These are phyloP conservation scores for Dioctria rufipes DNA, from an alignment of 2,888 invertebrate genomes.

Conservation along the genomic window DNA sequence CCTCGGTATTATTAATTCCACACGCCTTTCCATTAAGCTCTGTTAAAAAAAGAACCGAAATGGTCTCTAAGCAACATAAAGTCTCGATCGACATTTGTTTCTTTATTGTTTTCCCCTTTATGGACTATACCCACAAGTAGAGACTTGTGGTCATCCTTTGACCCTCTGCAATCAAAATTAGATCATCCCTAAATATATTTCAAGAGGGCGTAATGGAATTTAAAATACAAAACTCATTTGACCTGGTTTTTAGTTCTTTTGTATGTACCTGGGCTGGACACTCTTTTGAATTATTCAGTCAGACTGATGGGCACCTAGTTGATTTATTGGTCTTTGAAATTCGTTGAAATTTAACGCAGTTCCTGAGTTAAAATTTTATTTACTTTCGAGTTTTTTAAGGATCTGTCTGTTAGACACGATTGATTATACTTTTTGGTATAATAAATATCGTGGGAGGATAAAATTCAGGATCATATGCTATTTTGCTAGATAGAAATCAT, in stretches of 20 bases:
- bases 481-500: too few relatives aligned
- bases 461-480: not conserved
- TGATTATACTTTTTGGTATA: not conserved
- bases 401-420: not conserved
- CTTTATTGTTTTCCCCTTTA: too few relatives aligned
- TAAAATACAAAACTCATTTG: not conserved
- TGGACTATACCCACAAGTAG: not conserved
- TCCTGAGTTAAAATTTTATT: not conserved
- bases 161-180: slow-evolving; percentile 23
- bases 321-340: not conserved
- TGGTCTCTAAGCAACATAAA: not conserved
- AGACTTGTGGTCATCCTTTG: not conserved
- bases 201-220: not conserved
- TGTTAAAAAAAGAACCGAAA: not conserved
- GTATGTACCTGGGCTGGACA: not conserved
- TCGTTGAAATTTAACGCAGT: not conserved
- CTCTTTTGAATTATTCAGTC: not conserved
- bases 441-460: not conserved
- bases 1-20: not conserved
- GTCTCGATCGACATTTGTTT: not conserved
- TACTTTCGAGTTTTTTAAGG: not conserved
- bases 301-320: not conserved
- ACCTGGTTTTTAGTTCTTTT: not conserved
- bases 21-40: not conserved
- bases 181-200: slow-evolving; percentile 20